Evolutionary conservation across 2,888 invertebrate genomes (phyloP).

Genomic region (Eurytoma californica): DNA sequence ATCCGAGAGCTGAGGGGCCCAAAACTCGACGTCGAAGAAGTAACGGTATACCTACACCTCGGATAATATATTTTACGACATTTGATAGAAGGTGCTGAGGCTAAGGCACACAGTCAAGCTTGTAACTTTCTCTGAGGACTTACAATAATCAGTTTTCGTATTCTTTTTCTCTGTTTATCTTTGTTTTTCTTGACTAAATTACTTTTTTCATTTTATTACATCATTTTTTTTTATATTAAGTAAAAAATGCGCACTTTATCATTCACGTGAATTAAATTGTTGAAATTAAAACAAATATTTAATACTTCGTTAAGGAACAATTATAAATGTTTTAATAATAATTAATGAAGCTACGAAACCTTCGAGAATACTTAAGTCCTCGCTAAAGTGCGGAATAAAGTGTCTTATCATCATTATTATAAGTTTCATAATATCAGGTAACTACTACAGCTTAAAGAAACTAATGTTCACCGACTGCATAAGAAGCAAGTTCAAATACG

Average conservation of each 20-base stretch:
- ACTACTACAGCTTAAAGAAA: background rate
- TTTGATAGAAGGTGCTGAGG: slow-evolving; percentile 35
- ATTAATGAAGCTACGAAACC: too few species aligned
- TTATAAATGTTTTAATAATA: too few species aligned
- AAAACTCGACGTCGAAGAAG: slow-evolving; percentile 39
- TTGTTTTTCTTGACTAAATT: slow-evolving; percentile 1
- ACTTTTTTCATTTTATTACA: background rate
- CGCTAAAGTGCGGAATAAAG: slow-evolving; percentile 57
- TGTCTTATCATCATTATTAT: too few species aligned
- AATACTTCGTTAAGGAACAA: too few species aligned
- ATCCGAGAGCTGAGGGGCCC: slow-evolving; percentile 5
- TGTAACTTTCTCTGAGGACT: slow-evolving; percentile 33
- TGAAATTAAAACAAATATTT: too few species aligned
- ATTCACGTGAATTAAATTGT: too few species aligned
- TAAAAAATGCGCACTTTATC: too few species aligned
- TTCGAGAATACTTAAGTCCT: background rate
- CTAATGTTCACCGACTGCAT: slow-evolving; percentile 3
- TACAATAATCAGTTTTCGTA: background rate
- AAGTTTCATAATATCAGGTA: too few species aligned
- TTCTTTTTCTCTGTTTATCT: slow-evolving; percentile 9
- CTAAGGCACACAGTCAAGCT: background rate
- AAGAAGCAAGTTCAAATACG: slow-evolving; percentile 30
- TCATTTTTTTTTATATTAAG: background rate
- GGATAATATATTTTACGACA: slow-evolving; percentile 48
- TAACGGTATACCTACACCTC: slow-evolving; percentile 52